phyloP scores from a whole-genome alignment of 2,113 vertebrate species.

The Ibidorhyncha struthersii region DNA sequence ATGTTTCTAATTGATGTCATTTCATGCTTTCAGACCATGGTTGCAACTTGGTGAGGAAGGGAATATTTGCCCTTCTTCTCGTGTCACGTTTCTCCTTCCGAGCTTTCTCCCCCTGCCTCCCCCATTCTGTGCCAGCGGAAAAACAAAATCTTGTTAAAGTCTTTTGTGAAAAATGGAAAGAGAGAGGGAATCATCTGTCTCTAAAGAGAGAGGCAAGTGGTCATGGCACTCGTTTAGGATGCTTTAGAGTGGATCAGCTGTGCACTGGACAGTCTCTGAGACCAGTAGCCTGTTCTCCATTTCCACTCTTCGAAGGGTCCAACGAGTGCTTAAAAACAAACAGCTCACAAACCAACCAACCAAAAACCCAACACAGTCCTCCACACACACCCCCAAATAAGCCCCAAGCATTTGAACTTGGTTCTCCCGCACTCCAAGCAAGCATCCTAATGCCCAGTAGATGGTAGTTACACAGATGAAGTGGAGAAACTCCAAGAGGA shows the following conservation, averaged over 20 bases:
- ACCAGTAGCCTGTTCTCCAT: background rate
- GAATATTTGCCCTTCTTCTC: background rate
- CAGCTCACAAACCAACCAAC: background rate
- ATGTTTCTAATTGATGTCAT: constrained; percentile 45
- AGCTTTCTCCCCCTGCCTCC: background rate
- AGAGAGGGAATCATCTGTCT: background rate
- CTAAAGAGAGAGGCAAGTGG: background rate
- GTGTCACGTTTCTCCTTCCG: background rate
- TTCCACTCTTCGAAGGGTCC: background rate
- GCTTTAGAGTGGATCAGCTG: background rate
- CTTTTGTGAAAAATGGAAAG: background rate
- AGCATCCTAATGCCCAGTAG: fast-evolving
- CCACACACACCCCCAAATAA: background rate
- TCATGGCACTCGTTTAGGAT: background rate
- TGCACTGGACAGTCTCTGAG: background rate
- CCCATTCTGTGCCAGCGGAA: fast-evolving
- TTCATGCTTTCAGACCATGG: constrained; percentile 45
- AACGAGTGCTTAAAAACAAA: background rate
- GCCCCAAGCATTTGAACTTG: background rate
- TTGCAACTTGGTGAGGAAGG: background rate
- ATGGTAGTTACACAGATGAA: background rate
- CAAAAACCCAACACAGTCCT: background rate
- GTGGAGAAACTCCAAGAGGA: background rate
- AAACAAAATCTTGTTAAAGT: constrained; percentile 14
- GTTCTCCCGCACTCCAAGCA: background rate